Percentiles rank a stretch among this genome's conserved stretches.
phyloP scores from a whole-genome alignment of 1,140 invertebrate genomes.

The Sminthurinus signatus region DNA sequence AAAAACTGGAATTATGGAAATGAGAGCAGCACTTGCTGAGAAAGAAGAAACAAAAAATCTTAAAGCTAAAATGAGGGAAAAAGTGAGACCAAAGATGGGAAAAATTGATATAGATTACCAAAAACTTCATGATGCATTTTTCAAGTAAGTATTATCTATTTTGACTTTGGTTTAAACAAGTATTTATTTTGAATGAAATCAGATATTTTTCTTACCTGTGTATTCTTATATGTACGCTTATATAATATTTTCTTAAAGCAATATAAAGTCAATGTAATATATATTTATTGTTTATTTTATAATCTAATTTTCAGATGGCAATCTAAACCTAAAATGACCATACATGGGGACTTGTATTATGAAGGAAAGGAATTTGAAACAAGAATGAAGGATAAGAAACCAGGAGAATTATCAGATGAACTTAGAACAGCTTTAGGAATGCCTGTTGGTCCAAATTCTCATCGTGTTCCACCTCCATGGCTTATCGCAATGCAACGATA shows the following conservation, averaged over 20 bases:
- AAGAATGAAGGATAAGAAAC: constrained; percentile 91
- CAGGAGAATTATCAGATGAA: constrained; percentile 93
- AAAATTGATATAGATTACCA: constrained; percentile 99
- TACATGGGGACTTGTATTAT: constrained; percentile 98
- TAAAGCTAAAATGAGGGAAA: constrained; percentile 97
- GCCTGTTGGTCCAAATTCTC: constrained; percentile 87
- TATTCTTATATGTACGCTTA: constrained; percentile 3
- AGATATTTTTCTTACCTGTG: background rate
- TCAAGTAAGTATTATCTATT: constrained; percentile 77
- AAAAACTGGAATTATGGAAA: constrained; percentile 98
- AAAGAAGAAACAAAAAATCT: constrained; percentile 95
- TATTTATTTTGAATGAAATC: background rate
- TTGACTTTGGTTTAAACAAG: too few species aligned
- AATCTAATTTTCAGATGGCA: too few species aligned
- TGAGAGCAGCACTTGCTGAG: constrained; percentile 96
- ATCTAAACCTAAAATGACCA: constrained; percentile 97
- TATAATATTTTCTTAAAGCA: background rate
- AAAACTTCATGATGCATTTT: constrained; percentile 98
- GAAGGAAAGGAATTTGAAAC: constrained; percentile 99
- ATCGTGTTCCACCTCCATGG: constrained; percentile 95
- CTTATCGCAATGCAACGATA: constrained; percentile 98
- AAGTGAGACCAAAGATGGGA: constrained; percentile 92
- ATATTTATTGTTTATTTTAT: too few species aligned
- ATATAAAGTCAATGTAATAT: too few species aligned
- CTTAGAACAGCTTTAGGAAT: constrained; percentile 93